Percentiles rank a stretch among this genome's conserved stretches.
These are phyloP conservation scores for Schlechtendalia chinensis DNA, from an alignment of 1,140 invertebrate genomes.

Conservation along the genomic window DNA sequence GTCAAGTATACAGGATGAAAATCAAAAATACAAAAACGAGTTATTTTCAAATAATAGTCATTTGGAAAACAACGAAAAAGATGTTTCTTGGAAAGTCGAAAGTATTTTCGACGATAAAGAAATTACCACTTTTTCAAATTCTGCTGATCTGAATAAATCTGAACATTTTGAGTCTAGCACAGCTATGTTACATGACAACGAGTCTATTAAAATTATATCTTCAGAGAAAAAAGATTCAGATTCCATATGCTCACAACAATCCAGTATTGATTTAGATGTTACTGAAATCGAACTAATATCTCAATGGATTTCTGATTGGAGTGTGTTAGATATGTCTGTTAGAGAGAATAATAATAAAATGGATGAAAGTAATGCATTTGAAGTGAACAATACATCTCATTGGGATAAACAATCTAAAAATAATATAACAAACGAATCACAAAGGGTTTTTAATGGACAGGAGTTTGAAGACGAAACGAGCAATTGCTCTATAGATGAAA, in stretches of 20 bases:
- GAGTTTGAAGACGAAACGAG: background rate
- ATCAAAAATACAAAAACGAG: background rate
- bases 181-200: background rate
- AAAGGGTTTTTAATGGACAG: background rate
- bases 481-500: background rate
- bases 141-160: background rate
- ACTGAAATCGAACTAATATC: constrained; percentile 1
- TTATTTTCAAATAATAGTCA: background rate
- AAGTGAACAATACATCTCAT: constrained; percentile 13
- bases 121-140: background rate
- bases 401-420: background rate
- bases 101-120: background rate
- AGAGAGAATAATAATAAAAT: background rate
- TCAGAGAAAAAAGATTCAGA: background rate
- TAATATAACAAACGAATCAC: background rate
- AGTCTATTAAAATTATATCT: background rate
- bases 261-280: background rate
- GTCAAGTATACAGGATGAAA: background rate
- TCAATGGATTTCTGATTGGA: constrained; percentile 36
- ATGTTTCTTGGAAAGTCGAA: background rate
- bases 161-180: background rate
- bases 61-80: background rate
- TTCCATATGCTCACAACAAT: background rate
- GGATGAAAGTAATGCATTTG: background rate
- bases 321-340: background rate